These are phyloP conservation scores for Sipha maydis DNA, from an alignment of 2,888 invertebrate genomes.

Conservation along the genomic window DNA sequence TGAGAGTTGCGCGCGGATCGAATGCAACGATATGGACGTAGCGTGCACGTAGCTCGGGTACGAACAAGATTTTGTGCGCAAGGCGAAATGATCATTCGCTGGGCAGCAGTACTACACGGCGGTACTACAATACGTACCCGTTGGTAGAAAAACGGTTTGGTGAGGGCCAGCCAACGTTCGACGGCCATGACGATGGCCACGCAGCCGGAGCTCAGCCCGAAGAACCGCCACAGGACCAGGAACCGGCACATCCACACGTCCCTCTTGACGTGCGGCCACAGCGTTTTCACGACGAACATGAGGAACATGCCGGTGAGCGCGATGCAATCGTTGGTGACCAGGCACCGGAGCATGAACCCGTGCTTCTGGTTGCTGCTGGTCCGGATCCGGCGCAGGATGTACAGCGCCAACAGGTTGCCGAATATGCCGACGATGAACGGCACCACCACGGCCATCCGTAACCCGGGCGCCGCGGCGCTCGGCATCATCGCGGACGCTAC, in stretches of 20 bases:
- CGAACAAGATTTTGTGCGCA: no score
- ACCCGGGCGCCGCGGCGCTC: background rate
- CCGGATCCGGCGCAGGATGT: slow-evolving; percentile 76
- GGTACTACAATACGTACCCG: slow-evolving; percentile 73
- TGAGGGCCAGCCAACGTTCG: slow-evolving; percentile 87
- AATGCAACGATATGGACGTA: no score
- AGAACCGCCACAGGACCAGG: slow-evolving; percentile 80
- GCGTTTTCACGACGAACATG: slow-evolving; percentile 73
- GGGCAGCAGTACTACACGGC: no score
- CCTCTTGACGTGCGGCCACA: slow-evolving; percentile 66
- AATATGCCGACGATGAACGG: slow-evolving; percentile 73
- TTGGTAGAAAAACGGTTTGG: slow-evolving; percentile 87
- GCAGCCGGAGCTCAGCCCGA: slow-evolving; percentile 87
- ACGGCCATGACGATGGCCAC: slow-evolving; percentile 90
- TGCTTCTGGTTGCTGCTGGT: slow-evolving; percentile 83
- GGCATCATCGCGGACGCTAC: background rate
- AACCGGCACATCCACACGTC: slow-evolving; percentile 73
- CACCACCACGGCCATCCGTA: background rate
- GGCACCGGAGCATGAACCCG: slow-evolving; percentile 80
- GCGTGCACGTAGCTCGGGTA: no score
- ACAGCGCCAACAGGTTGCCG: slow-evolving; percentile 81
- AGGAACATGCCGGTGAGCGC: slow-evolving; percentile 82
- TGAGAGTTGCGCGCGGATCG: no score
- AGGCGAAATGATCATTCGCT: no score
- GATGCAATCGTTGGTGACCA: slow-evolving; percentile 82